Conservation (phyloP, 2,888 invertebrate species). For the Leptarthrus brevirostris region DNA sequence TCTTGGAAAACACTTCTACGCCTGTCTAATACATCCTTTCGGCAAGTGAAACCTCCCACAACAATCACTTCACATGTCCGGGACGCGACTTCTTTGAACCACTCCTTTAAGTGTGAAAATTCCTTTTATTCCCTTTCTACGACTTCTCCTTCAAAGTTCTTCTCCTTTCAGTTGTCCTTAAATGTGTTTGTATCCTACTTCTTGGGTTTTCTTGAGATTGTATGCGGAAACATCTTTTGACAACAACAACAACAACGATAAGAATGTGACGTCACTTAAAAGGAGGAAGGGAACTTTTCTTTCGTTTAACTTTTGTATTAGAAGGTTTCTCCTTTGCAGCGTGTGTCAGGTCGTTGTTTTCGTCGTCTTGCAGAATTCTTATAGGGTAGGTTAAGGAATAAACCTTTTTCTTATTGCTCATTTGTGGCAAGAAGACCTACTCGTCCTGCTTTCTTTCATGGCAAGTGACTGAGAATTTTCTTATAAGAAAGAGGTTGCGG, state of each 20-base stretch:
- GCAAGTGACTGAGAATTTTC: slow-evolving; percentile 13
- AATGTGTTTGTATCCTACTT: slow-evolving; percentile 30
- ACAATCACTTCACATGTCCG: slow-evolving; percentile 37
- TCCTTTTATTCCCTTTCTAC: slow-evolving; percentile 16
- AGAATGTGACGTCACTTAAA: slow-evolving; percentile 36
- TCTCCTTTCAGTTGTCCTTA: not conserved
- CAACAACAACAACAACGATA: slow-evolving; percentile 12
- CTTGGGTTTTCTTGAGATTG: slow-evolving; percentile 20
- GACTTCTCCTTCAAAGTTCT: slow-evolving; percentile 15
- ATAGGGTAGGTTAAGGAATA: slow-evolving; percentile 26
- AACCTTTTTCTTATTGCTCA: not conserved
- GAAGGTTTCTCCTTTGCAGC: slow-evolving; percentile 2
- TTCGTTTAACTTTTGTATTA: not conserved
- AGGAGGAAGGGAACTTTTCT: slow-evolving; percentile 32
- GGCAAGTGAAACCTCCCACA: slow-evolving; percentile 15
- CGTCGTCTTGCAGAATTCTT: slow-evolving; percentile 14
- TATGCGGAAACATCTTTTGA: not conserved
- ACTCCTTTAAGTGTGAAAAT: slow-evolving; percentile 29
- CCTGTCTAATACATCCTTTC: slow-evolving; percentile 17
- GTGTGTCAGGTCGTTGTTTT: slow-evolving; percentile 1
- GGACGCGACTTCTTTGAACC: slow-evolving; percentile 13
- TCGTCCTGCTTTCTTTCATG: slow-evolving; percentile 3
- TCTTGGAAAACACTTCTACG: not conserved
- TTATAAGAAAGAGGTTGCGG: not conserved
- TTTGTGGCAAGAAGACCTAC: slow-evolving; percentile 6